A percentile compares a stretch with the other conserved stretches of the same genome.
Evolutionary conservation across 1,140 invertebrate species (phyloP).

Genomic region (Brachionus asplanchnoidis): DNA sequence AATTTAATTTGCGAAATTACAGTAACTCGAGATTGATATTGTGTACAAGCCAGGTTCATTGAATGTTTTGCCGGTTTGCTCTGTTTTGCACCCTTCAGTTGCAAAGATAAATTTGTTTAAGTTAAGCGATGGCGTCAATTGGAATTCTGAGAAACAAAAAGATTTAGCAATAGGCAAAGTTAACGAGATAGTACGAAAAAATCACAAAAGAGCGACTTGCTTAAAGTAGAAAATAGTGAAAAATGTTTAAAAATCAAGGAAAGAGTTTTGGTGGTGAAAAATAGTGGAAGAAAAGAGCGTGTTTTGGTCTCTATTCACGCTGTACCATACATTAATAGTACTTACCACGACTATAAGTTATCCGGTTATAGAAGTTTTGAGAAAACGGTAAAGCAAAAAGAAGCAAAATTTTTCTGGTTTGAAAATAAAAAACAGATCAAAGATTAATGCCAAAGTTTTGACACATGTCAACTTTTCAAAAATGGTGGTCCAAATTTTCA

Average conservation of each 20-base stretch:
- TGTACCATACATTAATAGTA: not conserved
- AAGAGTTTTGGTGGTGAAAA: too few relatives aligned
- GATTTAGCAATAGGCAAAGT: too few relatives aligned
- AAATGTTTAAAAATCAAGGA: too few relatives aligned
- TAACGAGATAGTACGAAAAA: too few relatives aligned
- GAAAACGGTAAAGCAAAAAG: not conserved
- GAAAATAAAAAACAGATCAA: not conserved
- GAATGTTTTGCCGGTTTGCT: not conserved
- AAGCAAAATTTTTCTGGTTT: not conserved
- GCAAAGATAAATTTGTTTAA: not conserved
- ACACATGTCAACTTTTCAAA: not conserved
- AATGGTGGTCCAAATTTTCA: not conserved
- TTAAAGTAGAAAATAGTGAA: too few relatives aligned
- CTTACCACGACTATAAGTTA: not conserved
- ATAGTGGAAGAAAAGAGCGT: too few relatives aligned
- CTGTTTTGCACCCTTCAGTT: not conserved
- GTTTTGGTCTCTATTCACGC: too few relatives aligned
- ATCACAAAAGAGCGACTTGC: not conserved
- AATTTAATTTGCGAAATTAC: not conserved
- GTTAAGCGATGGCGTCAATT: not conserved
- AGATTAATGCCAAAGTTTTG: not conserved
- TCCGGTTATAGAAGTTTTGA: not conserved
- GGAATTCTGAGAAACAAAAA: not conserved
- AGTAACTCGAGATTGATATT: not conserved
- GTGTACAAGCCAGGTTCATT: not conserved